These are phyloP conservation scores for Peromyscus eremicus DNA, from an alignment of 2,797 vertebrate genomes.

Conservation along the genomic window DNA sequence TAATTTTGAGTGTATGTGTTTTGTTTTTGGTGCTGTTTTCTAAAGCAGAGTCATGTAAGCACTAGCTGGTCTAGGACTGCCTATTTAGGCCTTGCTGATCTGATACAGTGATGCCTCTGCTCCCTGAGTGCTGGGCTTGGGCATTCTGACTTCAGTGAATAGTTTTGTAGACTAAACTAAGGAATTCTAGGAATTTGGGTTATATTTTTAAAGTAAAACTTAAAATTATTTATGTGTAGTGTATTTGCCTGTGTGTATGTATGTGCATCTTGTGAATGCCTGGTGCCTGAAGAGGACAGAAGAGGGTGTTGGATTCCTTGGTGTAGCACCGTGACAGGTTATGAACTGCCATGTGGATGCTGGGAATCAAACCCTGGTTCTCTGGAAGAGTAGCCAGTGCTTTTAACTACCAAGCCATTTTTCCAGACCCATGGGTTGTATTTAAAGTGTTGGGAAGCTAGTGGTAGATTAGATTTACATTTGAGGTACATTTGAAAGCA, in stretches of 20 bases:
- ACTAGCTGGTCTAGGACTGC: not conserved
- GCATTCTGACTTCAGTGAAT: not conserved
- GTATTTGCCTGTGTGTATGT: not conserved
- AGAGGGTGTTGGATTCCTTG: not conserved
- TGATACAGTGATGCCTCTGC: not conserved
- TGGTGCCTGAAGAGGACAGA: not conserved
- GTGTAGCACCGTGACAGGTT: not conserved
- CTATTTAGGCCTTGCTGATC: not conserved
- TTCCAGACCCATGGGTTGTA: not conserved
- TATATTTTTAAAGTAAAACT: not conserved
- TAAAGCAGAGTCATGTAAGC: not conserved
- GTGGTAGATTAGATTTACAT: not conserved
- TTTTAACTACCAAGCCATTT: not conserved
- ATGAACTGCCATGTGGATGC: not conserved
- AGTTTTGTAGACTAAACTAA: not conserved
- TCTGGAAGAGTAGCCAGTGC: not conserved
- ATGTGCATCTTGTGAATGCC: not conserved
- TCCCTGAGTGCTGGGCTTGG: not conserved
- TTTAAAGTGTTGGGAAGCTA: constrained; percentile 9
- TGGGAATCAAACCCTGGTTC: not conserved
- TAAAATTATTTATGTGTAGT: not conserved
- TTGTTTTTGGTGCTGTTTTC: not conserved
- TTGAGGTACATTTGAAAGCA: constrained; percentile 50
- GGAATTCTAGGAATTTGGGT: not conserved
- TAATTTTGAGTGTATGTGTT: not conserved